phyloP scores from a whole-genome alignment of 2,113 vertebrate species.

The Coturnix japonica region DNA sequence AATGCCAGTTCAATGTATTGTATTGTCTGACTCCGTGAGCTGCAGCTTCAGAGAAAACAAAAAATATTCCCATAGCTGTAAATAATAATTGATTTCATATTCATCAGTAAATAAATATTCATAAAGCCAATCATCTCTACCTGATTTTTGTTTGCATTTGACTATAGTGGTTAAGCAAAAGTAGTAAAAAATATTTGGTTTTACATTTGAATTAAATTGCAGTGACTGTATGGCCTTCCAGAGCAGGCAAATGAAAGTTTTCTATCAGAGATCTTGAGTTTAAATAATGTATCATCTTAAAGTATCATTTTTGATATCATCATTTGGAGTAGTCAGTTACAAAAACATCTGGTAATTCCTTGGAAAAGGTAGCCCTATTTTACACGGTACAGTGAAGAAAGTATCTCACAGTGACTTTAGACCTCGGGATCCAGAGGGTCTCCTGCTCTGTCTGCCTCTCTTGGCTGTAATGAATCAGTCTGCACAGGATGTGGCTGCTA shows the following conservation, averaged over 20 bases:
- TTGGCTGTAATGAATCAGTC: conserved; percentile 56
- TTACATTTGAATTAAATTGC: neutral
- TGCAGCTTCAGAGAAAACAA: neutral
- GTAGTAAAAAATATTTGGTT: neutral
- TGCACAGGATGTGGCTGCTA: conserved; percentile 73
- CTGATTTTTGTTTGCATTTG: neutral
- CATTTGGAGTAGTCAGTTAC: neutral
- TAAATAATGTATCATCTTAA: neutral
- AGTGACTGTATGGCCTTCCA: neutral
- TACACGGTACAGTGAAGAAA: neutral
- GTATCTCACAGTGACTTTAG: neutral
- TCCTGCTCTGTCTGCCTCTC: conserved; percentile 21
- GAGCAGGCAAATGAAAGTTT: neutral
- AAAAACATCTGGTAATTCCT: neutral
- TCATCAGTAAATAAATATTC: neutral
- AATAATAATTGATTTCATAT: neutral
- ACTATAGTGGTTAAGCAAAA: neutral
- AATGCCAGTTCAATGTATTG: neutral
- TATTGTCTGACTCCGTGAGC: neutral
- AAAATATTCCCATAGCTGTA: neutral
- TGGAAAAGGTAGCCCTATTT: neutral
- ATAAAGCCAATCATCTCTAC: neutral
- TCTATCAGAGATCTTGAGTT: neutral
- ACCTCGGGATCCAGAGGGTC: conserved; percentile 52
- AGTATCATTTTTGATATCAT: too few relatives aligned